Conservation (phyloP, 2,888 invertebrate species). For the Aethes cnicana region DNA sequence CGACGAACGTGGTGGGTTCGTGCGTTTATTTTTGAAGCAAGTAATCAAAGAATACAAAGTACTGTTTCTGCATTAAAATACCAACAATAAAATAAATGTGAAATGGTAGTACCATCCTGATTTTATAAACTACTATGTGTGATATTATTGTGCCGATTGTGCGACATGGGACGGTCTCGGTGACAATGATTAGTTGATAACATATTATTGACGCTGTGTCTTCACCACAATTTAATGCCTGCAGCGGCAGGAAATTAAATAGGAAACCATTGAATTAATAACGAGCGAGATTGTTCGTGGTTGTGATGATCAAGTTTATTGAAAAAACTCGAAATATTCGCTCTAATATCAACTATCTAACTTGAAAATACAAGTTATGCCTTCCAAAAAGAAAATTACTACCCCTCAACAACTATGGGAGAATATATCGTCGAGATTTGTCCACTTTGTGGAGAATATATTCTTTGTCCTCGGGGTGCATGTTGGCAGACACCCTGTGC, state of each 20-base stretch:
- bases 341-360: not conserved
- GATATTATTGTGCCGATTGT: conserved; percentile 10
- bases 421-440: conserved; percentile 63
- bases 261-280: too few species aligned
- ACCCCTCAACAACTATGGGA: conserved; percentile 73
- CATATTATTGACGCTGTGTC: conserved; percentile 5
- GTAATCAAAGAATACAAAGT: too few species aligned
- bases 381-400: conserved; percentile 54
- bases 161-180: conserved; percentile 6
- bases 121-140: not conserved
- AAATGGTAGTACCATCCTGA: not conserved
- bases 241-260: too few species aligned
- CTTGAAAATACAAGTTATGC: conserved; percentile 45
- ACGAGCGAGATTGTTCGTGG: too few species aligned
- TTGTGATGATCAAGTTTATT: too few species aligned
- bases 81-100: not conserved
- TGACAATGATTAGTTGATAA: conserved; percentile 24
- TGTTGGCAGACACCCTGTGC: conserved; percentile 84
- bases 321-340: not conserved
- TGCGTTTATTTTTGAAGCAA: too few species aligned
- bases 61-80: too few species aligned
- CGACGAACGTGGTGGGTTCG: too few species aligned
- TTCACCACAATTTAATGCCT: too few species aligned
- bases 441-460: conserved; percentile 66
- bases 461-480: conserved; percentile 83